phyloP scores from a whole-genome alignment of 1,140 invertebrate genomes.

The Diorhabda carinulata region DNA sequence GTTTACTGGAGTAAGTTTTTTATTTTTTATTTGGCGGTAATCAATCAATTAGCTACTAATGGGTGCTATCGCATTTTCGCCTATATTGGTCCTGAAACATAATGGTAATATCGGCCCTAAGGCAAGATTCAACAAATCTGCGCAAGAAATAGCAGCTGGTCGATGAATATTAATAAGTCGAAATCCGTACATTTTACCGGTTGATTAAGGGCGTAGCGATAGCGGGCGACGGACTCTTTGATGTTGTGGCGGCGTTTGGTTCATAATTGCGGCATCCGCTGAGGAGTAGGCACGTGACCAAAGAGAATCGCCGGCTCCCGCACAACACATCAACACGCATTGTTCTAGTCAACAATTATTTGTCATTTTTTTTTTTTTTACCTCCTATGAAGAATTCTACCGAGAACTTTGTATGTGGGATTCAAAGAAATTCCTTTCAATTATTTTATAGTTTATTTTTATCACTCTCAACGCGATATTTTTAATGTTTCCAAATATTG shows the following conservation, averaged over 20 bases:
- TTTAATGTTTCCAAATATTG: too few relatives aligned
- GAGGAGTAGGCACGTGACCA: conserved; percentile 5
- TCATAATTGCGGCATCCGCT: conserved; percentile 3
- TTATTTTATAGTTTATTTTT: neutral
- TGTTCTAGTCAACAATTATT: conserved; percentile 4
- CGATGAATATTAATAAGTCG: neutral
- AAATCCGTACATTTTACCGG: conserved; percentile 9
- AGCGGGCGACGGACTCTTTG: neutral
- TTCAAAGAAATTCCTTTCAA: neutral
- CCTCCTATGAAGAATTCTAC: neutral
- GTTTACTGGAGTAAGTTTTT: too few relatives aligned
- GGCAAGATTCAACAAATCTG: conserved; percentile 1
- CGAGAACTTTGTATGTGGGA: neutral
- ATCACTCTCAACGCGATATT: neutral
- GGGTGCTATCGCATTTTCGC: neutral
- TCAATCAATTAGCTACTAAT: neutral
- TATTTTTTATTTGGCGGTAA: neutral
- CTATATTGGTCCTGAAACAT: neutral
- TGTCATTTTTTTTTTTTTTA: conserved; percentile 9
- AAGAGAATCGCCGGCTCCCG: conserved; percentile 7
- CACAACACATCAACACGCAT: conserved; percentile 13
- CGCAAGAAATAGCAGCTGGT: conserved; percentile 6
- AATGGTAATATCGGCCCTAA: neutral
- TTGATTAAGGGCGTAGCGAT: conserved; percentile 1
- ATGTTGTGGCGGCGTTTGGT: neutral